Percentiles rank a stretch among this genome's conserved stretches.
These are phyloP conservation scores for Triplophysa tibetana DNA, from an alignment of 2,113 vertebrate species.

Conservation along the genomic window DNA sequence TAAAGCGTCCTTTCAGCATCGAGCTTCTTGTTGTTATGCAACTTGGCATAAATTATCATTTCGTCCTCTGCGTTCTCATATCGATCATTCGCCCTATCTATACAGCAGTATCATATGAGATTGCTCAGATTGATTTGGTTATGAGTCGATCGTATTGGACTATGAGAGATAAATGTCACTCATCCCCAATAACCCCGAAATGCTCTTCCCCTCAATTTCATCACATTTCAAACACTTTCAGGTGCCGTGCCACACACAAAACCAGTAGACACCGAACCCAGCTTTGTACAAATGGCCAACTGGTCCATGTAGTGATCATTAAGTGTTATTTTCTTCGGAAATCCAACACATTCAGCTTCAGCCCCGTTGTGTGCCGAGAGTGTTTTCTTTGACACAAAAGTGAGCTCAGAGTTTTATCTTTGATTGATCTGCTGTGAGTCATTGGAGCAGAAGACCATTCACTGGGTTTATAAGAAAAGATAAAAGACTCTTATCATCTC, in stretches of 20 bases:
- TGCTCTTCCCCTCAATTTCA: constrained; percentile 20
- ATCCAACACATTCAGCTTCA: constrained; percentile 3
- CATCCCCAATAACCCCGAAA: not conserved
- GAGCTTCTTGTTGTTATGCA: not conserved
- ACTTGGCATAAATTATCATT: constrained; percentile 1
- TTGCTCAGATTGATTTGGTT: constrained; percentile 34
- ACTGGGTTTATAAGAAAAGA: constrained; percentile 18
- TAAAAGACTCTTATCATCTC: constrained; percentile 41
- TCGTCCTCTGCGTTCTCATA: constrained; percentile 4
- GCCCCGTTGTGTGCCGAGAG: not conserved
- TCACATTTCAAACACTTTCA: not conserved
- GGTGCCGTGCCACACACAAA: not conserved
- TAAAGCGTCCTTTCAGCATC: not conserved
- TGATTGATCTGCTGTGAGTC: constrained; percentile 46
- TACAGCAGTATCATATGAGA: constrained; percentile 7
- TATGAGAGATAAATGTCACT: constrained; percentile 1
- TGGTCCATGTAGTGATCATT: constrained; percentile 3
- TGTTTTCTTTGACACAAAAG: constrained; percentile 5
- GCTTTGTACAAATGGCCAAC: not conserved
- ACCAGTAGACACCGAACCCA: not conserved
- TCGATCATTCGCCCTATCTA: constrained; percentile 24
- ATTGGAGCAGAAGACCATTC: constrained; percentile 23
- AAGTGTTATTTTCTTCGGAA: constrained; percentile 30
- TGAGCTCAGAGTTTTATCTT: constrained; percentile 30
- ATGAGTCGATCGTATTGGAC: constrained; percentile 17